Percentiles rank a stretch among this genome's conserved stretches.
Evolutionary conservation across 2,797 vertebrate species (phyloP).

Genomic region (Sebastes miniatus): DNA sequence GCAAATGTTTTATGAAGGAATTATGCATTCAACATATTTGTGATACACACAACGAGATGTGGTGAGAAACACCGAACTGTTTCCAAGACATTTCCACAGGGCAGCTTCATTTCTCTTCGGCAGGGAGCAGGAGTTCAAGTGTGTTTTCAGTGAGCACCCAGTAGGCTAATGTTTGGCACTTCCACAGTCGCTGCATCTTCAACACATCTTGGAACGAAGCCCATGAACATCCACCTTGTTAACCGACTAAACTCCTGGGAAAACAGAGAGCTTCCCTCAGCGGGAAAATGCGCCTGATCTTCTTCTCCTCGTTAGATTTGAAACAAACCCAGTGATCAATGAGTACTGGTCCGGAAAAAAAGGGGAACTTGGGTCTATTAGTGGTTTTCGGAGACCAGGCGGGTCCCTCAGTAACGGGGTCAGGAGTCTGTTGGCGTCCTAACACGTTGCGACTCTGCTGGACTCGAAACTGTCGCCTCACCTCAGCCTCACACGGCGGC

Average conservation of each 20-base stretch:
- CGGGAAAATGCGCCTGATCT: background rate
- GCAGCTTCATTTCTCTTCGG: background rate
- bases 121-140: background rate
- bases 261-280: background rate
- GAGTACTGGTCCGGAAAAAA: slow-evolving; percentile 28
- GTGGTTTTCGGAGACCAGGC: slow-evolving; percentile 19
- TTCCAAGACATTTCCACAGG: background rate
- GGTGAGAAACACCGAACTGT: background rate
- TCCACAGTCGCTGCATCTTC: background rate
- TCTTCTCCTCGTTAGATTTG: background rate
- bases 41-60: background rate
- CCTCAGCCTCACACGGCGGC: slow-evolving; percentile 39
- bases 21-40: background rate
- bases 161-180: background rate
- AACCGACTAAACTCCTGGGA: background rate
- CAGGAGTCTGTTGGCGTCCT: slow-evolving; percentile 43
- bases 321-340: slow-evolving; percentile 26
- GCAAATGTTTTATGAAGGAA: background rate
- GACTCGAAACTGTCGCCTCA: slow-evolving; percentile 47
- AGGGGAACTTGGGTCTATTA: background rate
- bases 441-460: slow-evolving; percentile 34
- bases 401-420: slow-evolving; percentile 33
- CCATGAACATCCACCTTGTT: background rate
- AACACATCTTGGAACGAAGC: background rate
- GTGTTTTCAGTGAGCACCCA: background rate